A percentile compares a stretch with the other conserved stretches of the same genome.
Evolutionary conservation across 2,113 vertebrate species (phyloP).

Genomic region (Pelecanus crispus): DNA sequence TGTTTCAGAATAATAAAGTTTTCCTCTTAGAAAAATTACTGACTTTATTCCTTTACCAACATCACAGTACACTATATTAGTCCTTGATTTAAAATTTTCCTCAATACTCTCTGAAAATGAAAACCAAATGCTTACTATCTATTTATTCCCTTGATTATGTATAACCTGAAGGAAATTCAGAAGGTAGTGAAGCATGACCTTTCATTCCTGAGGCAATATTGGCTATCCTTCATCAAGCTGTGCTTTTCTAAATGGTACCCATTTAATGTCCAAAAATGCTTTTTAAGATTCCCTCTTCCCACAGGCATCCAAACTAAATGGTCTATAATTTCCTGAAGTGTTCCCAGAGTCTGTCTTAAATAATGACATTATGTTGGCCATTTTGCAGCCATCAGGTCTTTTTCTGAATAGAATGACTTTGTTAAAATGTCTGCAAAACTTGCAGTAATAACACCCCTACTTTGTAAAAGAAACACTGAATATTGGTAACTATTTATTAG

Average conservation of each 20-base stretch:
- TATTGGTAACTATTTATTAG: conserved; percentile 46
- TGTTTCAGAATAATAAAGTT: conserved; percentile 31
- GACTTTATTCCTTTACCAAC: background rate
- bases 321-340: conserved; percentile 79
- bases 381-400: conserved; percentile 61
- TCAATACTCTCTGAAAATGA: conserved; percentile 36
- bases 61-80: background rate
- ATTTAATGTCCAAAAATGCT: conserved; percentile 78
- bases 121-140: conserved; percentile 37
- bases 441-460: conserved; percentile 48
- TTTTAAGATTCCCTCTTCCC: conserved; percentile 72
- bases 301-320: conserved; percentile 76
- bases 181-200: conserved; percentile 67
- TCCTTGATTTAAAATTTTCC: conserved; percentile 18
- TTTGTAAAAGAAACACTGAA: background rate
- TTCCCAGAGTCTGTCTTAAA: conserved; percentile 71
- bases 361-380: conserved; percentile 74
- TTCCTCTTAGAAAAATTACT: background rate
- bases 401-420: conserved; percentile 67
- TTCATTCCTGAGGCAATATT: conserved; percentile 64
- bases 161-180: conserved; percentile 66
- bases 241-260: conserved; percentile 70
- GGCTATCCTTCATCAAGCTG: conserved; percentile 73
- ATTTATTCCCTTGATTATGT: conserved; percentile 63
- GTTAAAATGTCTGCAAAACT: conserved; percentile 68